These are phyloP conservation scores for Lasius fuliginosus DNA, from an alignment of 2,888 invertebrate genomes.

Conservation along the genomic window DNA sequence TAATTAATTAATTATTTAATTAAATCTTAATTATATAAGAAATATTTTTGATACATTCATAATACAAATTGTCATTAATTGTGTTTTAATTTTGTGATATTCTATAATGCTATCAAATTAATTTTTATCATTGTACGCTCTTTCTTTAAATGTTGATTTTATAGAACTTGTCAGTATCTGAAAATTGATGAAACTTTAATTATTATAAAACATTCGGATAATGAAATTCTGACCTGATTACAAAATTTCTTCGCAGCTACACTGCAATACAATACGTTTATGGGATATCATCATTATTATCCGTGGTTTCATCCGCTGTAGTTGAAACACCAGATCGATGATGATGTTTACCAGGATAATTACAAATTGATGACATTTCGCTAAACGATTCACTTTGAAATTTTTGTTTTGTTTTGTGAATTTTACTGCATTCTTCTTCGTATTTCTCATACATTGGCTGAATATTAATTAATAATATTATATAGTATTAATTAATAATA, in stretches of 20 bases:
- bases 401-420: neutral
- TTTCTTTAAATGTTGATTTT: neutral
- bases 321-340: slow-evolving; percentile 52
- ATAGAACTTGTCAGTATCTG: neutral
- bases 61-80: neutral
- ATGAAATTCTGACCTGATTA: neutral
- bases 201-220: neutral
- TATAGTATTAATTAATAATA: no score
- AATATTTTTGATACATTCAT: slow-evolving; percentile 10
- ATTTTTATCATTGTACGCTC: neutral
- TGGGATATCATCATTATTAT: slow-evolving; percentile 63
- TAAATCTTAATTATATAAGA: neutral
- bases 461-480: no score
- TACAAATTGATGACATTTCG: slow-evolving; percentile 45
- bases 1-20: slow-evolving; percentile 5
- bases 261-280: neutral
- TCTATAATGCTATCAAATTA: neutral
- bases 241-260: neutral
- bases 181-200: neutral
- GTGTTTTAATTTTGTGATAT: neutral
- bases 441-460: slow-evolving; percentile 4
- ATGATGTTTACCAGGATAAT: slow-evolving; percentile 43
- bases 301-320: slow-evolving; percentile 70
- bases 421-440: slow-evolving; percentile 1
- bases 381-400: slow-evolving; percentile 54